phyloP scores from a whole-genome alignment of 2,888 invertebrate genomes.

The Geophilus truncorum region DNA sequence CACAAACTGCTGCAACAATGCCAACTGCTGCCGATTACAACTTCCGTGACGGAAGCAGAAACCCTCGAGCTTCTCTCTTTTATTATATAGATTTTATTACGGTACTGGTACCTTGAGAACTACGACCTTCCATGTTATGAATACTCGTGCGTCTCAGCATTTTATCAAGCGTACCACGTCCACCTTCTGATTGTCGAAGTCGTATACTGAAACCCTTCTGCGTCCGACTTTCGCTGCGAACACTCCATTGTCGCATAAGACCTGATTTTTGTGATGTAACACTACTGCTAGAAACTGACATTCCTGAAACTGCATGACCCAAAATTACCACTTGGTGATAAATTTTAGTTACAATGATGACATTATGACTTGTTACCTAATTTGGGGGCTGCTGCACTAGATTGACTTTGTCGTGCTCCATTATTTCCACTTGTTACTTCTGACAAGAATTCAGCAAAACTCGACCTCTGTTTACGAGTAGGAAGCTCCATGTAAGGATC shows the following conservation, averaged over 20 bases:
- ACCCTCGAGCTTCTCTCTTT: too few species aligned
- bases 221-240: conserved; percentile 38
- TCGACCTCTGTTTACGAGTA: conserved; percentile 29
- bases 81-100: too few species aligned
- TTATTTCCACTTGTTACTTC: conserved; percentile 37
- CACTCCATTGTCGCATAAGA: conserved; percentile 39
- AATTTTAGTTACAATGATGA: too few species aligned
- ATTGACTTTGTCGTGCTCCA: conserved; percentile 28
- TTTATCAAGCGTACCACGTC: conserved; percentile 40
- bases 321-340: too few species aligned
- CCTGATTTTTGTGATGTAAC: conserved; percentile 36
- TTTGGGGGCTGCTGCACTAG: conserved; percentile 23
- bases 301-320: conserved; percentile 34
- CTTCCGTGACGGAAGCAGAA: too few species aligned
- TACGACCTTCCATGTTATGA: conserved; percentile 37
- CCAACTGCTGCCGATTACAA: too few species aligned
- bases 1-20: too few species aligned
- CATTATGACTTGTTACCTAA: too few species aligned
- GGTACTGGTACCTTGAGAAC: conserved; percentile 39
- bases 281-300: conserved; percentile 37
- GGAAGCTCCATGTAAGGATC: conserved; percentile 22
- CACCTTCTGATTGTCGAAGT: conserved; percentile 38
- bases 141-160: conserved; percentile 40
- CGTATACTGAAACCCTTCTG: conserved; percentile 38
- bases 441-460: conserved; percentile 39